These are phyloP conservation scores for Syngnathus floridae DNA, from an alignment of 2,113 vertebrate species.

Conservation along the genomic window DNA sequence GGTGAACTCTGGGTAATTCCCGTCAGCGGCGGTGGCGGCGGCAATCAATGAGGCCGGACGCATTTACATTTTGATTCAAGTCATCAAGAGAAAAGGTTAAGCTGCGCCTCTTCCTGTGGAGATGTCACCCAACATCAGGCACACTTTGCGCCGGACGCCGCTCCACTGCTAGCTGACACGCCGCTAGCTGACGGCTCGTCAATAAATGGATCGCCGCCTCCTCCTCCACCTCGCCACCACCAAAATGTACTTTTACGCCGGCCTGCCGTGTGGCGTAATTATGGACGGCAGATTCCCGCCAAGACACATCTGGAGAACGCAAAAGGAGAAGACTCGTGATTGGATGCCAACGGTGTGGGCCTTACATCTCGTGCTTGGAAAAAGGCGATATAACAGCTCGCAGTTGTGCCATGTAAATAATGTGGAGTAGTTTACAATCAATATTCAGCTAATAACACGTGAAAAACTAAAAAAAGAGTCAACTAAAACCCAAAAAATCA, in stretches of 20 bases:
- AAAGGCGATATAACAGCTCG: not conserved
- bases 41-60: not conserved
- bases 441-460: no score
- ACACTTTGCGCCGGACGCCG: not conserved
- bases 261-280: not conserved
- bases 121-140: conserved; percentile 4
- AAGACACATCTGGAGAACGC: not conserved
- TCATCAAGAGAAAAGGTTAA: conserved; percentile 6
- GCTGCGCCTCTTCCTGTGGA: not conserved
- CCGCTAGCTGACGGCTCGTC: not conserved
- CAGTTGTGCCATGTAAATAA: not conserved
- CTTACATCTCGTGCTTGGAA: not conserved
- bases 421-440: no score
- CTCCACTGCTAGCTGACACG: not conserved
- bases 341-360: not conserved
- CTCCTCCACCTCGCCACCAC: not conserved
- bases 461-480: no score
- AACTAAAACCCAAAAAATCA: no score
- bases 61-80: conserved; percentile 9
- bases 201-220: not conserved
- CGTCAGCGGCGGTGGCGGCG: not conserved
- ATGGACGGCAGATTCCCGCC: not conserved
- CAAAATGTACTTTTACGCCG: conserved; percentile 1
- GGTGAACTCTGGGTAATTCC: conserved; percentile 4
- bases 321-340: not conserved